Evolutionary conservation across 2,797 vertebrate species (phyloP).

Genomic region (Sarcoramphus papa): DNA sequence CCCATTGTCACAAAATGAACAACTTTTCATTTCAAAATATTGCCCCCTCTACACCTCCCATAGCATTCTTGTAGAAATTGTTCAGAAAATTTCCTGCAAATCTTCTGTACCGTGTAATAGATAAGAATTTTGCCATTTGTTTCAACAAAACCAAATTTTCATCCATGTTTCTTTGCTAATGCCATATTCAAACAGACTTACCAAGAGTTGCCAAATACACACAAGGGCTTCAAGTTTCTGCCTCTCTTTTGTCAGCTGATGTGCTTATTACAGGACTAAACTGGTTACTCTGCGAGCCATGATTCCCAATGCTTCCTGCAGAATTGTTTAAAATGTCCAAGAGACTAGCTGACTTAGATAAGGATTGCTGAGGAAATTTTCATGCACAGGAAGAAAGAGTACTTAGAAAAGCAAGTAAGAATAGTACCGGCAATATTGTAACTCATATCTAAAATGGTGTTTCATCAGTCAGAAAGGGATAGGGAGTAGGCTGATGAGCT

Average conservation of each 20-base stretch:
- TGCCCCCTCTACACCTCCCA: background rate
- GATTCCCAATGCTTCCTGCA: background rate
- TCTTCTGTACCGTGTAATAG: background rate
- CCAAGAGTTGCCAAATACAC: background rate
- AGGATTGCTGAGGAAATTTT: background rate
- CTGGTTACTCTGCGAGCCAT: background rate
- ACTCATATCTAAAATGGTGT: background rate
- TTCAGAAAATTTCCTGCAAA: background rate
- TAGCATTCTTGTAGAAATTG: background rate
- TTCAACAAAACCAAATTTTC: background rate
- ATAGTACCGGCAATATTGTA: background rate
- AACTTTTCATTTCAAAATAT: background rate
- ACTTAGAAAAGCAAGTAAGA: background rate
- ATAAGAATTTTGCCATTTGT: background rate
- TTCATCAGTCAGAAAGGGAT: background rate
- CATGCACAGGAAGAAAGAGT: background rate
- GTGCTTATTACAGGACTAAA: conserved; percentile 2
- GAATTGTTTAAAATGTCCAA: background rate
- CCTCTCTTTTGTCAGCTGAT: background rate
- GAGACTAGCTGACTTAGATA: background rate
- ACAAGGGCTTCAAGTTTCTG: background rate
- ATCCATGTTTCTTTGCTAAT: background rate
- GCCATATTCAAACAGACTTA: background rate
- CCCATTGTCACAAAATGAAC: background rate
- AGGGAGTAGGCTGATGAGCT: background rate